These are phyloP conservation scores for Sminthopsis crassicaudata DNA, from an alignment of 2,113 vertebrate species.

Conservation along the genomic window DNA sequence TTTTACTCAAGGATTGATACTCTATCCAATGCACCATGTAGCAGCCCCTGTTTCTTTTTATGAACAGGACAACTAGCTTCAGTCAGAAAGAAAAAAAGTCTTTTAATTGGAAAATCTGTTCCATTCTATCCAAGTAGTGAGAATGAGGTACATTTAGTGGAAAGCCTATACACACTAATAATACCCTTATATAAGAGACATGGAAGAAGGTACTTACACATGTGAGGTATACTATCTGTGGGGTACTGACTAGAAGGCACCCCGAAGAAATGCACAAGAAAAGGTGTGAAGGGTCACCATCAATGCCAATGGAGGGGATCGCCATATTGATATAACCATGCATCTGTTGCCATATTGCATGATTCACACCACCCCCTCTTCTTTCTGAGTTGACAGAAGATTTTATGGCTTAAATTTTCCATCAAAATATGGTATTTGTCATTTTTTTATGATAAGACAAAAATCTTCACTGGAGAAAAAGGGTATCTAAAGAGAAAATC, in stretches of 20 bases:
- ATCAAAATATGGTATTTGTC: not conserved
- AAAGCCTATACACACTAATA: not conserved
- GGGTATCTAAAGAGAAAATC: not conserved
- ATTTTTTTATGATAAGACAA: slow-evolving; percentile 29
- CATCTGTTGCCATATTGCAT: not conserved
- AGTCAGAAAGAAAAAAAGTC: no score
- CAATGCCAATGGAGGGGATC: not conserved
- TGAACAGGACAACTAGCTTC: not conserved
- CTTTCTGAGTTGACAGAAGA: not conserved
- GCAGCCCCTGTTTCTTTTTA: no score
- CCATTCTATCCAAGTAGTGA: not conserved
- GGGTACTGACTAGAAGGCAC: not conserved
- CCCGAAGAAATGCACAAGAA: not conserved
- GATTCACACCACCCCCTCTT: not conserved
- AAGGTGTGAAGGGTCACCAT: not conserved
- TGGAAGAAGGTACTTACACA: not conserved
- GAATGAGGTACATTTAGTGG: not conserved
- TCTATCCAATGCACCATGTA: no score
- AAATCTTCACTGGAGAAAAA: not conserved
- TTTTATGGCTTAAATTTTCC: not conserved
- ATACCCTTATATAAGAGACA: not conserved
- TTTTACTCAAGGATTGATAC: no score
- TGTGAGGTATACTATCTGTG: not conserved
- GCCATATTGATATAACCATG: not conserved
- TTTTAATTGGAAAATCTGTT: not conserved